Base-by-base conservation (phyloP, 2,797 vertebrate genomes). In the Hydrophis major region DNA sequence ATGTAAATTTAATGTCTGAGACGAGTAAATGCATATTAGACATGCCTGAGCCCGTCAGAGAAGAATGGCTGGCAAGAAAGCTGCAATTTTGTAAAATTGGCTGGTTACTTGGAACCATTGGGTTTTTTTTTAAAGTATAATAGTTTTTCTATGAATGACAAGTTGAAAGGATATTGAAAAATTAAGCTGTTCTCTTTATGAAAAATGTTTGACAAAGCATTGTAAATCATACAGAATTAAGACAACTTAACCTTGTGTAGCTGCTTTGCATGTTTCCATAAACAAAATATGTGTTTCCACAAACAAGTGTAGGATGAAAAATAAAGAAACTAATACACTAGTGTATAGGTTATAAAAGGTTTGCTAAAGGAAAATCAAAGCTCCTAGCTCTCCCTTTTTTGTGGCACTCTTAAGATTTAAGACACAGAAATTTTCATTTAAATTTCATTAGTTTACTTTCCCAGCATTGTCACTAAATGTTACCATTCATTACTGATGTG, bases 61-160 rank as follows among this genome's bases (percentile, higher is more conserved):
- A 42, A 78, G 32, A 78, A 78, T 42, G 32, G 37, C 37, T 74
- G 69, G 69, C 69, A 74, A 37, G 69, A 78, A 78, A 10, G 18
- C 20, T 83, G 78, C 78, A 83, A 47, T 11, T 83, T 83, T 83
- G 10, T 47, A 83, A 83, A 47, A 78, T 25, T 47, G 78, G 42
- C 32, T 13, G 27, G 53, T 66, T 92, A 93, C 91, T 92, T 93
- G 74, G 10, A 83, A 61, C 53, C 95, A 90, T 89, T 69, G 59
- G 59, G 88, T 92, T 93, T 93, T 93, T 94, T 94, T 37, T 93
- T 91, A 59, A 93, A 92, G 92, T 89, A 53, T 60, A 0, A 0
- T 94, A 95, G 95, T 95, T 92, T 94, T 95, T 95, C 95, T 96
- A 57, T 94, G 10, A 83, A 47, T 94, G 60, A 47, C 88, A 59